Evolutionary conservation across 1,140 invertebrate species (phyloP).

Genomic region (Belonocnema kinseyi): DNA sequence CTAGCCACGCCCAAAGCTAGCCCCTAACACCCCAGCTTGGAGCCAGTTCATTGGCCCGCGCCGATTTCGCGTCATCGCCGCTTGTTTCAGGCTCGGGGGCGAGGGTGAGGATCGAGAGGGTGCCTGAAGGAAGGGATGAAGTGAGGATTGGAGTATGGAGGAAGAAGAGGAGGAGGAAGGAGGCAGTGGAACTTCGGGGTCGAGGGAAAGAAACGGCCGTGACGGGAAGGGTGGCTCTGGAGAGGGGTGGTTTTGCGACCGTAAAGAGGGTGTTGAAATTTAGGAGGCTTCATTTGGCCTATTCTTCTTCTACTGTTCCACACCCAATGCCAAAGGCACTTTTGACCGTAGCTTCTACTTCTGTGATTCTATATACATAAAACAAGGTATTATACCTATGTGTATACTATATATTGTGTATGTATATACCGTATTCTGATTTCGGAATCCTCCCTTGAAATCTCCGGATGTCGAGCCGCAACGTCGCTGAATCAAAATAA

Average conservation of each 20-base stretch:
- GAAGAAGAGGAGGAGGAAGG: constrained; percentile 36
- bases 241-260: constrained; percentile 21
- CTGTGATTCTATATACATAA: neutral
- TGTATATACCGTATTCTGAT: too few relatives aligned
- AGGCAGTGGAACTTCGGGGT: constrained; percentile 22
- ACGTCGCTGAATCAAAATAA: constrained; percentile 25
- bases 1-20: constrained; percentile 64
- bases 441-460: neutral
- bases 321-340: constrained; percentile 42
- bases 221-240: constrained; percentile 29
- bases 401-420: too few relatives aligned
- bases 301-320: constrained; percentile 63
- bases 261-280: constrained; percentile 68
- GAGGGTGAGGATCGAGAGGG: constrained; percentile 22
- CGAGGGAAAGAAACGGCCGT: constrained; percentile 16
- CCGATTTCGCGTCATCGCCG: constrained; percentile 69
- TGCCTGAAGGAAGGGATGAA: constrained; percentile 36
- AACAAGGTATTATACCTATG: too few relatives aligned
- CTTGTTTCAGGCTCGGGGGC: constrained; percentile 45
- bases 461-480: constrained; percentile 7
- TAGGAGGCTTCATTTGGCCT: constrained; percentile 72
- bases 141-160: constrained; percentile 36
- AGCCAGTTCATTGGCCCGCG: constrained; percentile 72
- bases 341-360: constrained; percentile 34
- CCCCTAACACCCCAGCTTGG: constrained; percentile 58